phyloP scores from a whole-genome alignment of 2,888 invertebrate genomes.

The Laspeyria flexula region DNA sequence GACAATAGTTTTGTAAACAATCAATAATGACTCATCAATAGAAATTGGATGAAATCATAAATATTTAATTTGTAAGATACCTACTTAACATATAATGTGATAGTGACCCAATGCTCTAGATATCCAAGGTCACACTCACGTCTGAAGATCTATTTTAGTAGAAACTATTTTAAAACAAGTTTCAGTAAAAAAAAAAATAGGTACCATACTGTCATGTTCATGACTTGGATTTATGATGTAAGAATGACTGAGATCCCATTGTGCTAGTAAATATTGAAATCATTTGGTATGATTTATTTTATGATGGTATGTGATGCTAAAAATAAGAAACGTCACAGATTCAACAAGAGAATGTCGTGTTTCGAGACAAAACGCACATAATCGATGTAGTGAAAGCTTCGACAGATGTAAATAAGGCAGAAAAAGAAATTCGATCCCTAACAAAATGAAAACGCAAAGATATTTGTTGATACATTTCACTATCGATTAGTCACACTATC shows the following conservation, averaged over 20 bases:
- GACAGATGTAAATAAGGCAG: conserved; percentile 15
- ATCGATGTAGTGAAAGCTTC: conserved; percentile 35
- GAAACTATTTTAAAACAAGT: neutral
- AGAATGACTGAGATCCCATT: conserved; percentile 16
- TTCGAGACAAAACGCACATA: conserved; percentile 15
- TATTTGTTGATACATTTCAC: conserved; percentile 15
- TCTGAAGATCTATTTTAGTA: conserved; percentile 17
- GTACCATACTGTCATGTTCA: neutral
- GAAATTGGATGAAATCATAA: neutral
- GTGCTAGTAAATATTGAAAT: too few relatives aligned
- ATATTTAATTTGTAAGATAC: neutral
- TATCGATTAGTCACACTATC: conserved; percentile 48
- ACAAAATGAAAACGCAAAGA: conserved; percentile 8
- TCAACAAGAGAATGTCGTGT: conserved; percentile 3
- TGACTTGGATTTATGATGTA: conserved; percentile 19
- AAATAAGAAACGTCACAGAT: neutral
- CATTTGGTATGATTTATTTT: too few relatives aligned
- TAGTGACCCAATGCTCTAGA: conserved; percentile 31
- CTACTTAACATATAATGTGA: conserved; percentile 1
- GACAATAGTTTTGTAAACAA: neutral
- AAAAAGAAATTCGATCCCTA: conserved; percentile 7
- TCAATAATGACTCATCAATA: neutral
- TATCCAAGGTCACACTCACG: conserved; percentile 33
- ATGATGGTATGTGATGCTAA: too few relatives aligned
- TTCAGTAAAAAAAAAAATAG: neutral